Percentiles rank a stretch among this genome's conserved stretches.
These are phyloP conservation scores for Oncorhynchus tshawytscha DNA, from an alignment of 2,113 vertebrate genomes.

Conservation along the genomic window DNA sequence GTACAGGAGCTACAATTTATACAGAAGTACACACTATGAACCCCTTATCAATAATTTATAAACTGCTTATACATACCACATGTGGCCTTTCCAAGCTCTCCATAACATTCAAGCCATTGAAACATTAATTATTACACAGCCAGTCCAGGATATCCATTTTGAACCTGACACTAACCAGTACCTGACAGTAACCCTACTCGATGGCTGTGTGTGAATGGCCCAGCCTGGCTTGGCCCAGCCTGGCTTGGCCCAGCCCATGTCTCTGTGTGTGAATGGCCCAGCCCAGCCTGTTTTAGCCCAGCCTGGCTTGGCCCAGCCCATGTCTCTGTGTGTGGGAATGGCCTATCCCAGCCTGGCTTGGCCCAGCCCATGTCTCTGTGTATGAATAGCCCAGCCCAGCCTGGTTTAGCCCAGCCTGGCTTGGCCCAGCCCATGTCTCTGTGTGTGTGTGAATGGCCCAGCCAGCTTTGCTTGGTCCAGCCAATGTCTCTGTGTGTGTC, in stretches of 20 bases:
- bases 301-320: constrained; percentile 36
- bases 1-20: neutral
- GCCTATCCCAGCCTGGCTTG: neutral
- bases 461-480: constrained; percentile 18
- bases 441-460: neutral
- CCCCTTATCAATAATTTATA: no score
- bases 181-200: constrained; percentile 43
- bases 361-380: constrained; percentile 42
- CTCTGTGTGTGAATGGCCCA: constrained; percentile 30
- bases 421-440: constrained; percentile 41
- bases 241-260: constrained; percentile 35
- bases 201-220: constrained; percentile 2
- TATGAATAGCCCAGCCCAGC: neutral
- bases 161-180: constrained; percentile 6
- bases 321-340: neutral
- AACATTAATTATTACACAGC: no score
- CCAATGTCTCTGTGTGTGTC: constrained; percentile 44
- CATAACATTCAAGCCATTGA: neutral
- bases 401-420: neutral
- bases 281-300: neutral
- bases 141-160: neutral
- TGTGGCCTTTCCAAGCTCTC: neutral
- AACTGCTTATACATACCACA: neutral
- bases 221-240: neutral
- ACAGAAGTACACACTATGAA: no score